phyloP scores from a whole-genome alignment of 2,888 invertebrate genomes.

The Autographa pulchrina region DNA sequence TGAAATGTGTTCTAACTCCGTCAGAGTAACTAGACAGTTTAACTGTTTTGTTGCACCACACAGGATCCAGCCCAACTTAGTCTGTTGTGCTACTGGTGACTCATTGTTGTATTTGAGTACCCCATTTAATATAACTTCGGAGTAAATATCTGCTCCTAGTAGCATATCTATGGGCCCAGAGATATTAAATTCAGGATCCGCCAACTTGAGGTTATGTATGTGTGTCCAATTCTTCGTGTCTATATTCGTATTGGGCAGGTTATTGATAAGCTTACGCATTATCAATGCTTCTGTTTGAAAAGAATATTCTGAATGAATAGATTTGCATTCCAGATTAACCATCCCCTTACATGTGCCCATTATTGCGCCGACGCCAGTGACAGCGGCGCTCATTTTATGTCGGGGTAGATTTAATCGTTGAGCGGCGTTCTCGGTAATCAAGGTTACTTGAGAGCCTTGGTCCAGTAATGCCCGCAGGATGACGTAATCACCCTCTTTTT shows the following conservation, averaged over 20 bases:
- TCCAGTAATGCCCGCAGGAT: no score
- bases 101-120: background rate
- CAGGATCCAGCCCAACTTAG: conserved; percentile 17
- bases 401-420: no score
- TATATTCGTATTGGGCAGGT: conserved; percentile 10
- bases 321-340: no score
- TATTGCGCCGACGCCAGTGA: no score
- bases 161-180: conserved; percentile 6
- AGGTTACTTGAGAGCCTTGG: no score
- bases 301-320: no score
- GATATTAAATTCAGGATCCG: conserved; percentile 16
- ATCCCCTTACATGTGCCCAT: no score
- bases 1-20: background rate
- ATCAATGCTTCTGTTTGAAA: conserved; percentile 13
- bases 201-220: conserved; percentile 10
- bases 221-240: background rate
- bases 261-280: conserved; percentile 16
- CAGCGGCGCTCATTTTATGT: no score
- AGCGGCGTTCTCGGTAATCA: no score
- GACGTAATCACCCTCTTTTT: no score
- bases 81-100: conserved; percentile 17
- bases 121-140: conserved; percentile 3
- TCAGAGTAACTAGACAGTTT: background rate
- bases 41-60: conserved; percentile 15
- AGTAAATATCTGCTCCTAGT: conserved; percentile 12